Percentiles rank a stretch among this genome's conserved stretches.
Evolutionary conservation across 2,888 invertebrate species (phyloP).

Genomic region (Dugesia japonica): DNA sequence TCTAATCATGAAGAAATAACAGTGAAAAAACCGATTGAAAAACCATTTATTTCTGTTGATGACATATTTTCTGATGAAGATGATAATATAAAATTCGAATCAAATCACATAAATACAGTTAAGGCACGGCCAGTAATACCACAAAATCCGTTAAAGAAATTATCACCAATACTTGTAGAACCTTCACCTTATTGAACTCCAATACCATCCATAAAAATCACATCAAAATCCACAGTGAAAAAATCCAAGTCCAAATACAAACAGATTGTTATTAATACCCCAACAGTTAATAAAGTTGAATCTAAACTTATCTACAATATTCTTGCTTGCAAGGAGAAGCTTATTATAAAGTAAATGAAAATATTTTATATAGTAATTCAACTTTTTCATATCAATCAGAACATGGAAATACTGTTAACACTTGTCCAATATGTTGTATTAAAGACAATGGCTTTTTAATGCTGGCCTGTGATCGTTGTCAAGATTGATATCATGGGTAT

Average conservation of each 20-base stretch:
- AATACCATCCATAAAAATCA: not conserved
- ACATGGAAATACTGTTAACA: not conserved
- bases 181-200: not conserved
- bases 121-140: not conserved
- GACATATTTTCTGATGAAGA: slow-evolving; percentile 2
- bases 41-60: not conserved
- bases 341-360: not conserved
- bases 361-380: too few species aligned
- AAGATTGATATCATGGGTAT: slow-evolving; percentile 62
- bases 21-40: not conserved
- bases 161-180: not conserved
- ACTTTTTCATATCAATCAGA: not conserved
- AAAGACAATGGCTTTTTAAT: slow-evolving; percentile 89
- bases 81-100: not conserved
- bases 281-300: not conserved
- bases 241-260: slow-evolving; percentile 5
- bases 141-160: not conserved
- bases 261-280: not conserved
- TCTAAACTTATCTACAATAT: not conserved
- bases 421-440: slow-evolving; percentile 77
- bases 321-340: not conserved
- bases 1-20: not conserved
- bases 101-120: not conserved
- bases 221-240: not conserved
- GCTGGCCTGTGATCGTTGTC: slow-evolving; percentile 91